Conservation (phyloP, 2,888 invertebrate genomes). For the Zootermopsis nevadensis region DNA sequence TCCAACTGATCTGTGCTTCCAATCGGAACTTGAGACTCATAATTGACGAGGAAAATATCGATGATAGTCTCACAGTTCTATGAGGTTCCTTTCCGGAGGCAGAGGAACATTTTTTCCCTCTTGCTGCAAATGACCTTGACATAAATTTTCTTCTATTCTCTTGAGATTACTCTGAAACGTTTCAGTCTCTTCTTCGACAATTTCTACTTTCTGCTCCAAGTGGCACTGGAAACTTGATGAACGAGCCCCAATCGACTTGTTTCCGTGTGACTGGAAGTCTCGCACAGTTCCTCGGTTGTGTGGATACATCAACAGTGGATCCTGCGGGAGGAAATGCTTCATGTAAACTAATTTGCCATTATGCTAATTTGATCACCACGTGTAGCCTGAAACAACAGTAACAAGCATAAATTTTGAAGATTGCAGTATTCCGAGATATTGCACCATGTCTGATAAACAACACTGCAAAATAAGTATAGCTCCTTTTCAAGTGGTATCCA, state of each 20-base stretch:
- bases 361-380: too few species aligned
- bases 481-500: too few species aligned
- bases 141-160: neutral
- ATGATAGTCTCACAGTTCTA: slow-evolving; percentile 36
- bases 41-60: neutral
- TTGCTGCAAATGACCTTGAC: neutral
- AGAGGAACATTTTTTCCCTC: neutral
- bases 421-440: neutral
- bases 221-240: slow-evolving; percentile 49
- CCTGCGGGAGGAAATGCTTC: slow-evolving; percentile 46
- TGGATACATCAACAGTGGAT: slow-evolving; percentile 71
- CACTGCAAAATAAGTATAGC: too few species aligned
- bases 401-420: too few species aligned
- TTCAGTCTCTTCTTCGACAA: neutral
- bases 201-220: slow-evolving; percentile 16
- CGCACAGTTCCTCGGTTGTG: slow-evolving; percentile 70
- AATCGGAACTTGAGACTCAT: neutral
- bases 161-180: slow-evolving; percentile 42
- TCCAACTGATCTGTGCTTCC: too few species aligned
- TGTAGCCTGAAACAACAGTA: too few species aligned
- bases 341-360: too few species aligned
- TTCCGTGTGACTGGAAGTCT: slow-evolving; percentile 45
- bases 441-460: slow-evolving; percentile 43
- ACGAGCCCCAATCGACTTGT: slow-evolving; percentile 44
- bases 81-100: slow-evolving; percentile 40